Evolutionary conservation across 1,140 invertebrate species (phyloP), one percentile per base, ranked within the genome.

Genomic region (Drosophila mojavensis): DNA sequence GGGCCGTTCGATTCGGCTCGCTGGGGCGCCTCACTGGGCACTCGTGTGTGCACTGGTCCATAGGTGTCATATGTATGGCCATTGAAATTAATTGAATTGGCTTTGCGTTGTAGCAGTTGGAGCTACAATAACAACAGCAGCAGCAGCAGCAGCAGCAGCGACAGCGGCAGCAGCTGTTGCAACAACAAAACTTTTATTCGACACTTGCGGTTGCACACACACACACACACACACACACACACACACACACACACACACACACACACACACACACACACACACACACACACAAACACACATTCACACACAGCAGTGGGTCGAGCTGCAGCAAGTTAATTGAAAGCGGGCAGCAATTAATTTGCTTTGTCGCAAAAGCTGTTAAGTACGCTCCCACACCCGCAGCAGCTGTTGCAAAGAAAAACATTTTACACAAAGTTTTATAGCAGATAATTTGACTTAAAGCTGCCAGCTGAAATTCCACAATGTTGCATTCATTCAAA

Each of bases 71-170:
- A 89, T 88, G 80, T 81, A 89, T 89, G 80, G 75, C 78, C 62
- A 66, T 89, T 81, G 69, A 89, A 89, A 84, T 89, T 89, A 89
- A 89, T 89, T 89, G 84, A 89, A 89, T 89, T 89, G 84, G 84
- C 84, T 89, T 85, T 69, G 68, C 50, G 81, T 62, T 55, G 73
- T 76, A 79, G 67, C 55, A 69, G 59, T 76, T 30, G 51, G 56
- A 55, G 59, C 47, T 24, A 67, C 81, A 74, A 68, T 50, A 75
- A 67, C 33, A 43, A 13, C 45, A 51, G 11, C 58, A 54, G 13
- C 77, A 67, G 62, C 58, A 17, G 17, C 50, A 66, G 13, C 58
- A 45, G 9, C 50, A 66, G 75, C 77, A 67, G 62, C 58, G 3
- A 4, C 58, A 54, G 13, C 58, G 45, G 9, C 50, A 66, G 75